These are phyloP conservation scores for Pseudorhiza aurosa DNA, from an alignment of 30 jellyfish, hydroid and myxozoan genomes.

Conservation along the genomic window DNA sequence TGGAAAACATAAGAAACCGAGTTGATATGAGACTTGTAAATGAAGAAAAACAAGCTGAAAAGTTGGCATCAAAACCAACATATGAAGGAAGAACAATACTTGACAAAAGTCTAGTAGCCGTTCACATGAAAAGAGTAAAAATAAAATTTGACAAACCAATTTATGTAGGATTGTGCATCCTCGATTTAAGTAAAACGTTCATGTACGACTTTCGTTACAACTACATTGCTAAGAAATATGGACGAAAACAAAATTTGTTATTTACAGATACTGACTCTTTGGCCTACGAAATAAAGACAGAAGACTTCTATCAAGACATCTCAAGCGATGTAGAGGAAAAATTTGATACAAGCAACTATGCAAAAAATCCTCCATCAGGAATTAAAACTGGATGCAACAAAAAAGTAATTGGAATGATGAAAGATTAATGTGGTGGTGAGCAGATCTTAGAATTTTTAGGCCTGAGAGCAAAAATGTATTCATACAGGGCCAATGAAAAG, in stretches of 20 bases:
- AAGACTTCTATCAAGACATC: constrained; percentile 61
- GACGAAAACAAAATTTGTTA: constrained; percentile 26
- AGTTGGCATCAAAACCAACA: constrained; percentile 51
- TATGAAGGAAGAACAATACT: constrained; percentile 39
- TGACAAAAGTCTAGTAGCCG: constrained; percentile 57
- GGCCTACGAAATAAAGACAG: constrained; percentile 63
- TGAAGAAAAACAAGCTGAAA: constrained; percentile 3
- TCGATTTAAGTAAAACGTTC: constrained; percentile 61
- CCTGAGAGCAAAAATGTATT: constrained; percentile 56
- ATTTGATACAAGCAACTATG: constrained; percentile 52
- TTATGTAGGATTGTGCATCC: constrained; percentile 59
- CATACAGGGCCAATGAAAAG: constrained; percentile 19
- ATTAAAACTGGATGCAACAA: constrained; percentile 25
- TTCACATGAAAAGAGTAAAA: constrained; percentile 32
- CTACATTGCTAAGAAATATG: constrained; percentile 57
- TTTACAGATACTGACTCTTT: constrained; percentile 77
- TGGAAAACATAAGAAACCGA: constrained; percentile 72
- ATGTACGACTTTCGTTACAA: constrained; percentile 80
- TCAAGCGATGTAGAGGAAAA: background rate
- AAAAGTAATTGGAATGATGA: constrained; percentile 56
- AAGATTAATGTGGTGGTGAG: constrained; percentile 54
- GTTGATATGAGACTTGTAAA: constrained; percentile 48
- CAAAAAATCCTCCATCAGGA: background rate
- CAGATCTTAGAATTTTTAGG: constrained; percentile 62
- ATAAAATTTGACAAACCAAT: constrained; percentile 59